Percentiles rank a stretch among this genome's conserved stretches.
Conservation (phyloP, 1,140 invertebrate species). For the Episyrphus balteatus region DNA sequence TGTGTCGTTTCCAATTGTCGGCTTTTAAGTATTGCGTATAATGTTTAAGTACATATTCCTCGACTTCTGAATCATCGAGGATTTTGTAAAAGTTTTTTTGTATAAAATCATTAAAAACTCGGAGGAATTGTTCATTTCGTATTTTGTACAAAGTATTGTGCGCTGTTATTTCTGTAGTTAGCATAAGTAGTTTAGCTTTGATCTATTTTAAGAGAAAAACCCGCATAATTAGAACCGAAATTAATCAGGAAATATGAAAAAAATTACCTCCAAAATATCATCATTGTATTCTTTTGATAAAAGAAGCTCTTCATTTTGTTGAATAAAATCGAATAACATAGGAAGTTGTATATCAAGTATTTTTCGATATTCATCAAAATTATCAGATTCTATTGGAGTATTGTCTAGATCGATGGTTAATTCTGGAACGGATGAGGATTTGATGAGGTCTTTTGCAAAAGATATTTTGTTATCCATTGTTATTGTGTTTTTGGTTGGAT, state of each 20-base stretch:
- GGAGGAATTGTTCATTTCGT: background rate
- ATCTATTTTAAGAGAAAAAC: background rate
- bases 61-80: background rate
- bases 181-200: background rate
- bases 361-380: slow-evolving; percentile 7
- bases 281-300: background rate
- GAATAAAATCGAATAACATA: slow-evolving; percentile 3
- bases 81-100: background rate
- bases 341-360: slow-evolving; percentile 4
- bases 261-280: background rate
- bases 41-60: background rate
- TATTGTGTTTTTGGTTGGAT: no score
- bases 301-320: background rate
- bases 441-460: background rate
- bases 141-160: background rate
- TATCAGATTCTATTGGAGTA: slow-evolving; percentile 1
- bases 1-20: slow-evolving; percentile 5
- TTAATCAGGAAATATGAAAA: background rate
- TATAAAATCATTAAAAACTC: slow-evolving; percentile 3
- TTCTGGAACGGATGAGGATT: slow-evolving; percentile 2
- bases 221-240: background rate
- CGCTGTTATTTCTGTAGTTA: slow-evolving; percentile 4
- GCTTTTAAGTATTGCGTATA: background rate
- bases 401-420: slow-evolving; percentile 7
- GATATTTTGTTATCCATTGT: no score